Evolutionary conservation across 2,113 vertebrate species (phyloP).

Genomic region (Cottus gobio): DNA sequence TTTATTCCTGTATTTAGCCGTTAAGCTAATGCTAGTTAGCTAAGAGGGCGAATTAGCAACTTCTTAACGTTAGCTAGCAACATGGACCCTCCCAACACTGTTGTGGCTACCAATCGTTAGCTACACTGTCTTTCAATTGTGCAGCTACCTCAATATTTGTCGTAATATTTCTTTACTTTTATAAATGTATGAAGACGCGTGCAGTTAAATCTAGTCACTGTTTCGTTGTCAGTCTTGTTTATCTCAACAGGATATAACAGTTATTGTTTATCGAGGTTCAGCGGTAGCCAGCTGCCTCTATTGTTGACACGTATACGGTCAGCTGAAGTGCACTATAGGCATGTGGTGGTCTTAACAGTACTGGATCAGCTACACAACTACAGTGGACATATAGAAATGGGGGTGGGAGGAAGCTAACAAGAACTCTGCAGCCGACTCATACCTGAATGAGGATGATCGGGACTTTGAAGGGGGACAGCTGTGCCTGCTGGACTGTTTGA

Average conservation of each 20-base stretch:
- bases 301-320: slow-evolving; percentile 65
- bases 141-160: not conserved
- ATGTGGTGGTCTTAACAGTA: slow-evolving; percentile 37
- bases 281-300: slow-evolving; percentile 16
- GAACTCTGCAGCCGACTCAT: slow-evolving; percentile 2
- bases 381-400: slow-evolving; percentile 27
- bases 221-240: not conserved
- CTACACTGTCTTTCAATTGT: slow-evolving; percentile 5
- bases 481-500: slow-evolving; percentile 56
- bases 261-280: slow-evolving; percentile 2
- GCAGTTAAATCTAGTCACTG: not conserved
- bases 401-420: slow-evolving; percentile 42
- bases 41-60: slow-evolving; percentile 21
- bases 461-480: slow-evolving; percentile 39
- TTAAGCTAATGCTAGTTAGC: not conserved
- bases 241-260: not conserved
- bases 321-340: slow-evolving; percentile 4
- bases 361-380: not conserved
- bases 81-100: not conserved
- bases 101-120: slow-evolving; percentile 47
- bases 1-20: not conserved
- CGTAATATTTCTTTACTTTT: not conserved
- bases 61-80: slow-evolving; percentile 42
- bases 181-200: not conserved
- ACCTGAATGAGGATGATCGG: slow-evolving; percentile 23